Conservation (phyloP, 2,797 vertebrate species). For the Sebastes kiyomatsui region DNA sequence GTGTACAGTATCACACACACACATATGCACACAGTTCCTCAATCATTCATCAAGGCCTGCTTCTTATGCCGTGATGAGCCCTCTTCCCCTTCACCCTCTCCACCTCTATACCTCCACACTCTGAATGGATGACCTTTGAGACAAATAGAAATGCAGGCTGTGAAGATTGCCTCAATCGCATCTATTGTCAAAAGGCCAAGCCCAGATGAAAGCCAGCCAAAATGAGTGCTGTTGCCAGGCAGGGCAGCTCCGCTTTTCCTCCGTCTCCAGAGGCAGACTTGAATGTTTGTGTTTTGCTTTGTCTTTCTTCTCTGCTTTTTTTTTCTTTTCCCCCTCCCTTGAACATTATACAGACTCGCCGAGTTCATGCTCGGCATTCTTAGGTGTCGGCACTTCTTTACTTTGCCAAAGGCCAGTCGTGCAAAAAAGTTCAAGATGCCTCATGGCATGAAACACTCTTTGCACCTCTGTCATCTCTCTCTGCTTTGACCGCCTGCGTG, state of each 20-base stretch:
- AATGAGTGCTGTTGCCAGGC: slow-evolving; percentile 65
- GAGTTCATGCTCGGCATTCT: slow-evolving; percentile 46
- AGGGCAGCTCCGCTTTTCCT: slow-evolving; percentile 45
- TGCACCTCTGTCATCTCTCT: slow-evolving; percentile 36
- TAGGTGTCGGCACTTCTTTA: slow-evolving; percentile 29
- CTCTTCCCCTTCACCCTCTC: slow-evolving; percentile 3
- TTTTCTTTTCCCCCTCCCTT: background rate
- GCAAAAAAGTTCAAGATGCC: slow-evolving; percentile 33
- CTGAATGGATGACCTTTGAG: slow-evolving; percentile 70
- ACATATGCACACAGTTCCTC: background rate
- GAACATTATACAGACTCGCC: slow-evolving; percentile 27
- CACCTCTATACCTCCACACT: slow-evolving; percentile 38
- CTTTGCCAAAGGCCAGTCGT: slow-evolving; percentile 56
- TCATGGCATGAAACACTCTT: slow-evolving; percentile 26
- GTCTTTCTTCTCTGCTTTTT: slow-evolving; percentile 27
- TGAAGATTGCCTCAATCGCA: slow-evolving; percentile 66
- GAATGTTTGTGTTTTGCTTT: slow-evolving; percentile 57
- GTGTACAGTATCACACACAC: background rate
- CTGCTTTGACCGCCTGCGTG: slow-evolving; percentile 19
- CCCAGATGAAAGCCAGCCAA: slow-evolving; percentile 64
- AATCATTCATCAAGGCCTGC: slow-evolving; percentile 35
- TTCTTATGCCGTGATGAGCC: slow-evolving; percentile 17
- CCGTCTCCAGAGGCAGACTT: slow-evolving; percentile 52
- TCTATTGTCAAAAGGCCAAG: slow-evolving; percentile 71
- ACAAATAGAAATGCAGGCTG: slow-evolving; percentile 60